Conservation (phyloP, 2,113 vertebrate genomes). For the Aix galericulata region DNA sequence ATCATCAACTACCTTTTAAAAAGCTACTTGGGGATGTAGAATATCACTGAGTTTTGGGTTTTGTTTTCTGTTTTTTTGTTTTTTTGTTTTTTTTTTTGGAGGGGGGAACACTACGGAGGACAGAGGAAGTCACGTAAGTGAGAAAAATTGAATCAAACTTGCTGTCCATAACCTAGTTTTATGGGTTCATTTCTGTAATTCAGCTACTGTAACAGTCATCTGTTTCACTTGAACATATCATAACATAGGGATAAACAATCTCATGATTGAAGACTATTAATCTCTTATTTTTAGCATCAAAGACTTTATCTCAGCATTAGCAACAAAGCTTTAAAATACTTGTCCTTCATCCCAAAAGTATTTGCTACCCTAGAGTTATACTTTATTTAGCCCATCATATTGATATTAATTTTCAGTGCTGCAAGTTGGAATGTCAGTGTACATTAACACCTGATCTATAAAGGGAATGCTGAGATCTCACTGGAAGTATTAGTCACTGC, state of each 20-base stretch:
- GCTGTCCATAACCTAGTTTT: background rate
- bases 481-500: slow-evolving; percentile 73
- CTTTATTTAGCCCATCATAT: slow-evolving; percentile 70
- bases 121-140: background rate
- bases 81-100: background rate
- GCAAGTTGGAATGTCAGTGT: slow-evolving; percentile 75
- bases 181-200: background rate
- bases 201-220: background rate
- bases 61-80: background rate
- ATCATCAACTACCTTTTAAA: background rate
- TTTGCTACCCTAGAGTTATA: slow-evolving; percentile 68
- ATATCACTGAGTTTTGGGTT: fast-evolving
- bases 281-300: slow-evolving; percentile 70
- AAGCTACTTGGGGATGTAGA: background rate
- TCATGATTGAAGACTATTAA: background rate
- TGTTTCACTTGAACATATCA: background rate
- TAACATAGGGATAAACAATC: background rate
- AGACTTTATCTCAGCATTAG: slow-evolving; percentile 66
- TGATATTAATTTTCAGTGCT: slow-evolving; percentile 77
- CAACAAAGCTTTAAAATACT: slow-evolving; percentile 74
- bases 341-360: slow-evolving; percentile 50
- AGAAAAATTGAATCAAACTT: slow-evolving; percentile 4
- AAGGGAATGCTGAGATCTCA: slow-evolving; percentile 77
- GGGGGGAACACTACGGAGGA: background rate
- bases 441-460: slow-evolving; percentile 84